Base-by-base conservation (phyloP, 1,140 invertebrate genomes). In the Apolygus lucorum region DNA sequence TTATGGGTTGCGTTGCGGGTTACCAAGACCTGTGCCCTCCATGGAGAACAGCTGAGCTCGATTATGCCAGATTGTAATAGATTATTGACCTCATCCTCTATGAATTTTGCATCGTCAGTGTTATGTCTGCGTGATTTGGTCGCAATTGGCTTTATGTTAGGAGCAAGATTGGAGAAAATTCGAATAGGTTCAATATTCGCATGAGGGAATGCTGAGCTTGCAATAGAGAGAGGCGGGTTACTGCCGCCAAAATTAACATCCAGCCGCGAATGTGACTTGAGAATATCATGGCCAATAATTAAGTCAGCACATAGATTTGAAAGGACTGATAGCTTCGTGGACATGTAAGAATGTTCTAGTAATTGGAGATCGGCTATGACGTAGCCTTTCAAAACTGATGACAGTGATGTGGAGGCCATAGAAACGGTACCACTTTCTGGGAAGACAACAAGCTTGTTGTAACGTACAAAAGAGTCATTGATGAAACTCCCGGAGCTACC, bases 391-490 rank as follows among this genome's bases (percentile, higher is more conserved):
- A 29, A 24, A 8, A 21, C 21, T 28, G 68, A 28, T 14, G 24
- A 68, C 21, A 68, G 42, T 25, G 28, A 28, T 13, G 70, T 68
- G 21, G 70, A 68, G 17, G 70, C 70, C 70, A 71, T 71, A n/a
- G 67, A 71, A 24, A 71, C 67, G 54, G n/a, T 63, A 14, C 52
- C 29, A 28, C 17, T 25, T 11, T 8, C 25, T 24, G 54, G 65
- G 42, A 21, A 25, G 11, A 52, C 2, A n/a, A 17, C 11, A 8
- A 71, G 42, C 8, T 26, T 25, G 14, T 27, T 52, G 14, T 28
- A 17, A n/a, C 17, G 24, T 25, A 29, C 28, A 27, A 63, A n/a
- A 63, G 8, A 1, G 27, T 69, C 27, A 25, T 24, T 24, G 28
- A 69, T 25, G 29, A 69, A 69, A 63, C 68, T 69, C 17, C 29